A percentile compares a stretch with the other conserved stretches of the same genome.
These are phyloP conservation scores for Vulpes lagopus DNA, from an alignment of 2,113 vertebrate genomes.

Conservation along the genomic window DNA sequence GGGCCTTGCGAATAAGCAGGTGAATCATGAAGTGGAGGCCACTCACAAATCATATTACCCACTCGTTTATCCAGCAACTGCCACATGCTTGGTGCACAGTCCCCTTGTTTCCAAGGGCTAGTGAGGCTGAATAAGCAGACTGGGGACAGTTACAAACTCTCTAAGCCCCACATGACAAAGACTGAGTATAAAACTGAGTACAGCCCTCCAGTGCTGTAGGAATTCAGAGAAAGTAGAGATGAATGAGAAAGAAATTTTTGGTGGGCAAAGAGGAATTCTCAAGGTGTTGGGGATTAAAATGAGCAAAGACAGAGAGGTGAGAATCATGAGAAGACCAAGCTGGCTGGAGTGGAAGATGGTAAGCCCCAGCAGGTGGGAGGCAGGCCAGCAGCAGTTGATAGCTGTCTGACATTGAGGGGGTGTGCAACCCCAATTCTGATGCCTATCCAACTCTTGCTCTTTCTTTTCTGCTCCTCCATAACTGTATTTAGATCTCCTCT, in stretches of 20 bases:
- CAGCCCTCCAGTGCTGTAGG: not conserved
- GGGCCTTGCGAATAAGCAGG: not conserved
- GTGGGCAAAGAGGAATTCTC: not conserved
- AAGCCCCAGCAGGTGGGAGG: not conserved
- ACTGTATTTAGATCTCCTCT: not conserved
- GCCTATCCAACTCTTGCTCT: not conserved
- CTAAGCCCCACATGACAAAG: not conserved
- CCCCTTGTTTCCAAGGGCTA: not conserved
- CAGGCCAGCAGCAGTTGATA: not conserved
- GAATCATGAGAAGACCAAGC: not conserved
- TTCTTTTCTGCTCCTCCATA: not conserved
- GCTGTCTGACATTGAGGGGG: not conserved
- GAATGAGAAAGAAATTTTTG: not conserved
- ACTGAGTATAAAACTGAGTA: not conserved
- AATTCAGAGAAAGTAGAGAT: not conserved
- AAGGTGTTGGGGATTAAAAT: no score
- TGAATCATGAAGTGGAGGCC: no score
- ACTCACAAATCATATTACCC: not conserved
- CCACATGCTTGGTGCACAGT: not conserved
- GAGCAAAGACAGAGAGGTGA: not conserved
- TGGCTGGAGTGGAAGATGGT: not conserved
- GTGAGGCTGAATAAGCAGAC: not conserved
- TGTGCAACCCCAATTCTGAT: not conserved
- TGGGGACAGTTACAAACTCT: not conserved
- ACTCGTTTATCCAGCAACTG: not conserved